Conservation (phyloP, 2,797 vertebrate genomes). For the Petrocephalus sullivani region DNA sequence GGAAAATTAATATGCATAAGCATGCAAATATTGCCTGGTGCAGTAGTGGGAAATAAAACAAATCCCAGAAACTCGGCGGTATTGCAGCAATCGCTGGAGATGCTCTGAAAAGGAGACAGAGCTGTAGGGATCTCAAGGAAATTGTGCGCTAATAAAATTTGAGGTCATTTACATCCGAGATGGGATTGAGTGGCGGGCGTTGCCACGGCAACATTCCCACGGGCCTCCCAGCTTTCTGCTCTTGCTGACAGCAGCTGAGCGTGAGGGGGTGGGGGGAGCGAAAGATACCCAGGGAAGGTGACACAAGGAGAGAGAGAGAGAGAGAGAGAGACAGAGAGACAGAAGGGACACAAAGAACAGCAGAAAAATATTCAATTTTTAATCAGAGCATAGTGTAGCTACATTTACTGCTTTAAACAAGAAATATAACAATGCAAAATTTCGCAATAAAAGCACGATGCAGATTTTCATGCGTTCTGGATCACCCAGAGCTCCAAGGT, state of each 20-base stretch:
- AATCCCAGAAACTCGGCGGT: conserved; percentile 37
- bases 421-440: conserved; percentile 6
- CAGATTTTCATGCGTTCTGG: neutral
- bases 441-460: neutral
- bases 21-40: conserved; percentile 2
- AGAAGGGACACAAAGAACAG: conserved; percentile 35
- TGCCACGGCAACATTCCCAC: conserved; percentile 54
- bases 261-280: conserved; percentile 30
- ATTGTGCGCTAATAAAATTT: conserved; percentile 55
- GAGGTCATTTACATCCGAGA: conserved; percentile 57
- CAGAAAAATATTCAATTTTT: conserved; percentile 43
- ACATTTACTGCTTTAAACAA: neutral
- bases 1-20: conserved; percentile 4
- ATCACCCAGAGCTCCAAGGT: neutral
- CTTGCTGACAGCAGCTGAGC: conserved; percentile 48
- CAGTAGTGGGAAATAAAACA: conserved; percentile 25
- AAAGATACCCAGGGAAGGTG: conserved; percentile 16
- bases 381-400: conserved; percentile 39
- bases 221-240: conserved; percentile 44
- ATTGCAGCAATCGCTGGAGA: conserved; percentile 22
- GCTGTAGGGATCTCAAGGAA: conserved; percentile 46
- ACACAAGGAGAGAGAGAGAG: conserved; percentile 9
- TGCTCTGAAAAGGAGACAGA: conserved; percentile 36
- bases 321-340: conserved; percentile 19
- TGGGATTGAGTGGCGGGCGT: conserved; percentile 56